Evolutionary conservation across 2,113 vertebrate species (phyloP), one percentile per base, ranked within the genome.

Genomic region (Cheirogaleus medius): DNA sequence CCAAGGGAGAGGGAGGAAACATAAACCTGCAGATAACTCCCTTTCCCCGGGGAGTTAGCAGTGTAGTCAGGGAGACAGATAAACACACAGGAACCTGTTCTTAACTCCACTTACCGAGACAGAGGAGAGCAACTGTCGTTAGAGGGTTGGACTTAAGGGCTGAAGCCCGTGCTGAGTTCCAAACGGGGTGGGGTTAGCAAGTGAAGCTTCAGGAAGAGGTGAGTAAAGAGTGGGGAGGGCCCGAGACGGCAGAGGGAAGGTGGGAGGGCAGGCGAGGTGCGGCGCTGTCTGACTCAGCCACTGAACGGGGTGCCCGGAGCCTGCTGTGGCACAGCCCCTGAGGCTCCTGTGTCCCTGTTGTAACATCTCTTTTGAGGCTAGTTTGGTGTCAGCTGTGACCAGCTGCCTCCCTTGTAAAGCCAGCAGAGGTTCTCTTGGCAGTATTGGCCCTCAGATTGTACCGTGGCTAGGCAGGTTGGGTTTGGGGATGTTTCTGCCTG

Each of bases 61-160:
- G 1, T 21, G 84, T 96, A 42, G 91, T 90, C 93, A 87, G 10
- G 97, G 95, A 94, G 71, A 95, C 77, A 37, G 17, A 81, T 14
- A 83, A 95, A 95, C 96, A 96, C 85, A 66, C 25, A 11, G 77
- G 81, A 76, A 92, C 68, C 68, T 74, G 39, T 15, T 82, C 8
- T 42, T 20, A 5, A 58, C 69, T 58, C 37, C 42, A 47, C 37
- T 25, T 27, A 69, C 14, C 82, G 13, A 52, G 73, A 29, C 11
- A 11, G 23, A 73, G 71, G 81, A 44, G 77, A 60, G 32, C 63
- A 56, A 47, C 78, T 80, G 80, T 69, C 74, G 52, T 12, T 13
- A 56, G 78, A 90, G 71, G 82, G 42, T 34, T 34, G 74, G 56
- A n/a, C 58, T 76, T 21, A 20, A 32, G 37, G 63, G 68, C 71